Evolutionary conservation across 2,797 vertebrate genomes (phyloP), one percentile per base, ranked within the genome.

Genomic region (Typhlichthys eigenmanni): DNA sequence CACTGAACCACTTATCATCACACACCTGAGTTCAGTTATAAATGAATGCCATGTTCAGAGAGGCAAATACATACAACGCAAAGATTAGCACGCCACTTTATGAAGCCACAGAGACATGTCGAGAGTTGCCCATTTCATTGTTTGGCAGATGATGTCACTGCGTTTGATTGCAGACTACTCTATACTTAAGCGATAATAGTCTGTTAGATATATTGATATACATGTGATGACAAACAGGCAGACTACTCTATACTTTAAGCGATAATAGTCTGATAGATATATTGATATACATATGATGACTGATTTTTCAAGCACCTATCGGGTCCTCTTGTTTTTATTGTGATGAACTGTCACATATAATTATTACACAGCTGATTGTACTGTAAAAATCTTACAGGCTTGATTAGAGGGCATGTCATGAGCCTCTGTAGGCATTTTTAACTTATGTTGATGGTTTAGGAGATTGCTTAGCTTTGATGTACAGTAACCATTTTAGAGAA

Each of bases 331-430:
- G 66, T 66, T 78, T 51, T 5, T 59, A 69, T 46, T 43, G 50
- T 57, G 51, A 71, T 80, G 79, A 84, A 81, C 85, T 74, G 78
- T 16, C 56, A 9, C 16, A 4, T 57, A 58, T 67, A 74, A 75
- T 80, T 81, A 61, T 58, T 73, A 58, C 74, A 61, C 64, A 17
- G 59, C 62, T 71, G 68, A 72, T 70, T 55, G 55, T 47, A 71
- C 50, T 53, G 48, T 45, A 43, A 70, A 62, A 70, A 45, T 13
- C 48, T 47, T 43, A 46, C 24, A 49, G 68, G 54, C 19, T 60
- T 81, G 80, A 86, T 85, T 84, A 87, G 55, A 84, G 83, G 83
- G 73, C 63, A 62, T 61, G 73, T 71, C 62, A 59, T 13, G n/a
- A n/a, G n/a, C 47, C 47, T 38, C 34, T 38, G 34, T 38, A 9